A percentile compares a stretch with the other conserved stretches of the same genome.
These are phyloP conservation scores for Drosophila percnosoma DNA, from an alignment of 2,888 invertebrate genomes.

Conservation along the genomic window DNA sequence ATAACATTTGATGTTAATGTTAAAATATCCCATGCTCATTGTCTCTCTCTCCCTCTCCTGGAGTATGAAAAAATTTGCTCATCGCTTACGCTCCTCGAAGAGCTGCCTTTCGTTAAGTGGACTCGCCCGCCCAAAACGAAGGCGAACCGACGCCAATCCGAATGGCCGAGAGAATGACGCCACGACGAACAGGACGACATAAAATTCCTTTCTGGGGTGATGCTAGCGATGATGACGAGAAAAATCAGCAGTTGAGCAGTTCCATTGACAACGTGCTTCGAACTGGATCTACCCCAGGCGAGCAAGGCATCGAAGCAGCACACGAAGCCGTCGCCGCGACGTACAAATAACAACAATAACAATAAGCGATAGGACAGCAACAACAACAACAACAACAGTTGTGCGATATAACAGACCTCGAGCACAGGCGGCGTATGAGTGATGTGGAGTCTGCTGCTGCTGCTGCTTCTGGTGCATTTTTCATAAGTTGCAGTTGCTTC, in stretches of 20 bases:
- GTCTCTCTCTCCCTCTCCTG: background rate
- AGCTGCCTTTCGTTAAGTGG: slow-evolving; percentile 61
- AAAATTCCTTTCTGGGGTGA: slow-evolving; percentile 67
- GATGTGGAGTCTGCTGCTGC: slow-evolving; percentile 23
- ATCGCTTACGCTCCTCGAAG: slow-evolving; percentile 10
- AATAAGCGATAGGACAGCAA: slow-evolving; percentile 19
- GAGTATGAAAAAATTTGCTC: background rate
- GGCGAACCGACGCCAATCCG: slow-evolving; percentile 26
- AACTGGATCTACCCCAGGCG: slow-evolving; percentile 73
- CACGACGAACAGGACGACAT: slow-evolving; percentile 28
- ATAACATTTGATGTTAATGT: background rate
- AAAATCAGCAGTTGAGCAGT: slow-evolving; percentile 82
- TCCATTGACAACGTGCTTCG: slow-evolving; percentile 82
- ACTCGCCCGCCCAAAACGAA: slow-evolving; percentile 38
- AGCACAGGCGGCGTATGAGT: slow-evolving; percentile 36
- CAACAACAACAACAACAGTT: slow-evolving; percentile 20
- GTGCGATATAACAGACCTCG: slow-evolving; percentile 9
- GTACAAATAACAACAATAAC: slow-evolving; percentile 29
- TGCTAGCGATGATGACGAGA: slow-evolving; percentile 76
- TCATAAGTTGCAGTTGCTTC: slow-evolving; percentile 44
- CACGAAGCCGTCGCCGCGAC: slow-evolving; percentile 46
- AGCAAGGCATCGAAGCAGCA: slow-evolving; percentile 29
- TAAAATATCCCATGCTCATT: slow-evolving; percentile 10
- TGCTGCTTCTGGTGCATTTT: slow-evolving; percentile 45
- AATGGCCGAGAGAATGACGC: slow-evolving; percentile 38